Evolutionary conservation across 2,797 vertebrate genomes (phyloP), one percentile per base, ranked within the genome.

Genomic region (Dromococcyx pavoninus): DNA sequence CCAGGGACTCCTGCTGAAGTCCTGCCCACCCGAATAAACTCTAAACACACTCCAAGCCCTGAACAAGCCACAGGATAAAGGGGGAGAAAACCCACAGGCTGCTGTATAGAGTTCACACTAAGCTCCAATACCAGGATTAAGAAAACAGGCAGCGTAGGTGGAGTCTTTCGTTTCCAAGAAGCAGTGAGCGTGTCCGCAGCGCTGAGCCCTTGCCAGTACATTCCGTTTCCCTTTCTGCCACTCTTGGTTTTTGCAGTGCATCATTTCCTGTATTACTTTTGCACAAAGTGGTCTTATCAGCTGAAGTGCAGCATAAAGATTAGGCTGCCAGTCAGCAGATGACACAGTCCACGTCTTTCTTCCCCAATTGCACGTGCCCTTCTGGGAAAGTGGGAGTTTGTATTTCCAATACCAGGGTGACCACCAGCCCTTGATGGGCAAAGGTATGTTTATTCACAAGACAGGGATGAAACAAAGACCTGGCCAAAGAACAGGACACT

Each of bases 221-320:
- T 96, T 96, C 92, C 12, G 39, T 96, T 96, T 96, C 91, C 87
- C 89, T 92, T 94, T 97, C 95, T 94, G 92, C 88, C 95, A 89
- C 95, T 96, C 91, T 91, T 85, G 86, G 88, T 89, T 95, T 96
- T 57, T 88, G 77, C 82, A 75, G 69, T 83, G 91, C 91, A 90
- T 94, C 95, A 97, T 95, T 98, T 97, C 97, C 98, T 97, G 96
- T 86, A 97, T 98, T 97, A 93, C 96, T 97, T 91, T 89, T 97
- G 89, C 95, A 97, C 95, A 96, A 96, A 96, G 95, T 90, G 93
- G 89, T 75, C 96, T 97, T 98, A 98, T 98, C 97, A 97, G 94
- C 93, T 97, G 94, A 97, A 96, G 89, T 64, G 93, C 92, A 97
- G 97, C 97, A 97, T 97, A 97, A 97, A 94, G 94, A 96, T 95